Percentiles rank a stretch among this genome's conserved stretches.
Evolutionary conservation across 2,888 invertebrate species (phyloP).

Genomic region (Opisthograptis luteolata): DNA sequence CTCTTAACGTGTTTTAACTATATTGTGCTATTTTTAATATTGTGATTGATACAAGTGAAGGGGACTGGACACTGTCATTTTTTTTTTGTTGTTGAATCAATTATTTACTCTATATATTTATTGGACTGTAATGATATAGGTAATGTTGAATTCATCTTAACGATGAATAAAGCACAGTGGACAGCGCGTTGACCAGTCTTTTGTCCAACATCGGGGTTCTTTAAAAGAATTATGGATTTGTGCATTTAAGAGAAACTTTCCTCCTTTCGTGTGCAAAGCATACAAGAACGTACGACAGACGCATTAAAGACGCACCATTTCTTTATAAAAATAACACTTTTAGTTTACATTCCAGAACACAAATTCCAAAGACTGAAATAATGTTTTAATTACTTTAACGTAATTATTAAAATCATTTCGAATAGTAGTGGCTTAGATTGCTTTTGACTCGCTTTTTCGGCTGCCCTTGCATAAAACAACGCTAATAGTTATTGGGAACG

Average conservation of each 20-base stretch:
- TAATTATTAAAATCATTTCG: constrained; percentile 37
- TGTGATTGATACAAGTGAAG: constrained; percentile 11
- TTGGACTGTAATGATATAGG: background rate
- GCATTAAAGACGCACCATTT: constrained; percentile 16
- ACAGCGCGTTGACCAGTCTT: constrained; percentile 2
- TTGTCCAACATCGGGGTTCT: constrained; percentile 2
- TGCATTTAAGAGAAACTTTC: constrained; percentile 25
- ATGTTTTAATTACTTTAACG: constrained; percentile 36
- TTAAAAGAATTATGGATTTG: constrained; percentile 15
- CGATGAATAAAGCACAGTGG: background rate
- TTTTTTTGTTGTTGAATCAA: background rate
- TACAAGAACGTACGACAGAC: constrained; percentile 14
- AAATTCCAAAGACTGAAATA: constrained; percentile 59
- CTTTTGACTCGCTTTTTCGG: constrained; percentile 23
- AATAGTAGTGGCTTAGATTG: constrained; percentile 24
- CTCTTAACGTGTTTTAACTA: background rate
- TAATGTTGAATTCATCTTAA: background rate
- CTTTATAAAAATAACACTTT: constrained; percentile 12
- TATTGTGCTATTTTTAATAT: background rate
- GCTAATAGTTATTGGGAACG: too few relatives aligned
- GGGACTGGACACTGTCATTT: background rate
- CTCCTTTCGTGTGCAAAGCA: constrained; percentile 21
- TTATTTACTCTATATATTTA: constrained; percentile 2
- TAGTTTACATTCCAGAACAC: constrained; percentile 47
- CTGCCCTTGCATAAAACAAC: background rate